Evolutionary conservation across 1,140 invertebrate species (phyloP), one percentile per base, ranked within the genome.

Genomic region (Habropoda laboriosa): DNA sequence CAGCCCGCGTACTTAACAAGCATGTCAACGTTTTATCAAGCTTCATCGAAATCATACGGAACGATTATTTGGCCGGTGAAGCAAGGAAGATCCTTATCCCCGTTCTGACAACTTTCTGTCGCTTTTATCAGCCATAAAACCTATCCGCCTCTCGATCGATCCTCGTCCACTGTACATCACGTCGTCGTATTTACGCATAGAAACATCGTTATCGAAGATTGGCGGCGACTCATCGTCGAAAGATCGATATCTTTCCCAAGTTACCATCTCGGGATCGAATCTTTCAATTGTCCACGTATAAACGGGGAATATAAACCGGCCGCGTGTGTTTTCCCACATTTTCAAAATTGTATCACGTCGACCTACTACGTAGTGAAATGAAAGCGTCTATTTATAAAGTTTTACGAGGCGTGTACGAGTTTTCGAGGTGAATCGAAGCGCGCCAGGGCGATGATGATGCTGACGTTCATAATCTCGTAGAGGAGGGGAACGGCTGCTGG

Each of bases 401-500:
- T n/a, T n/a, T 55, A 57, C 32, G 32, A 38, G 1, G 1, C 10
- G 10, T 18, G 30, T 2, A 35, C 30, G 32, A 7, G 51, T 12
- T 38, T n/a, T 38, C 51, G 40, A 30, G 53, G 16, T 45, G 70
- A 51, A 70, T 42, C 67, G 49, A 8, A 3, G 53, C 3, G 24
- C 53, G 0, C 21, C 35, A n/a, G n/a, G n/a, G n/a, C n/a, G 32
- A 38, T 16, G 32, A 42, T 42, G 60, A 5, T 68, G 68, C 80
- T 73, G 68, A 79, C 68, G 64, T 68, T 85, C 58, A 51, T 75
- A 49, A 51, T 84, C 42, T 55, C 45, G 57, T 57, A n/a, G n/a
- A 4, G 24, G n/a, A 57, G 57, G 49, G 64, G 55, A 66, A 57
- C 45, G 64, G 38, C 40, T 49, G 12, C 72, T 45, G 12, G 55